Base-by-base conservation (phyloP, 1,140 invertebrate genomes). In the Rhagoletis zephyria region DNA sequence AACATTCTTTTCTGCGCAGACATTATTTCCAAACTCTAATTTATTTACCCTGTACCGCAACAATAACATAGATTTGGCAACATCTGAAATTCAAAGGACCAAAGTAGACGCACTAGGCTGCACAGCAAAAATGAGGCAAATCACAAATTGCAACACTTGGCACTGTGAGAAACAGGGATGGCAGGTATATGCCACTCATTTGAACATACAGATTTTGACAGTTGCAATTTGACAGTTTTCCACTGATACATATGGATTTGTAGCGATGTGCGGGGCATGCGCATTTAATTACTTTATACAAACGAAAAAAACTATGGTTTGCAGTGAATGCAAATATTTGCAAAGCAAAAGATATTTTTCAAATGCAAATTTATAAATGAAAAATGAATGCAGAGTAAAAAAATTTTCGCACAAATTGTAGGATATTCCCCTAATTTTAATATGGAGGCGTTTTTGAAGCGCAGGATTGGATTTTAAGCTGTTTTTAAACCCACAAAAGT, bases 201-300 rank as follows among this genome's bases (percentile, higher is more conserved):
- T 67, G n/a, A 10, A 7, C 16, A 42, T 59, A 4, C 74, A 56
- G 74, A 81, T 59, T 81, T 81, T 81, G 74, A 81, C 74, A 81
- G 74, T 81, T 81, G 74, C 74, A 81, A 59, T 81, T 81, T 81
- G 74, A 81, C 74, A 81, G 45, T 56, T 81, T 16, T 45, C 45
- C 70, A 56, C 16, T 14, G 64, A 30, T 67, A 16, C 64, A 67
- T 40, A 4, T n/a, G 16, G 4, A 19, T 67, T 16, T n/a, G 63
- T 64, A n/a, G 9, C 4, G 9, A 67, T 67, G 10, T 67, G 42
- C 48, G 56, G 14, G 45, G 51, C 70, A 77, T 77, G 48, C 48
- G 74, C 48, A 81, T 56, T 56, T 56, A 81, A 81, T 56, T 81
- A 14, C 70, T 74, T n/a, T 16, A 74, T 74, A 74, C 70, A 51